phyloP scores from a whole-genome alignment of 2,113 vertebrate genomes.

The Dromaius novaehollandiae region DNA sequence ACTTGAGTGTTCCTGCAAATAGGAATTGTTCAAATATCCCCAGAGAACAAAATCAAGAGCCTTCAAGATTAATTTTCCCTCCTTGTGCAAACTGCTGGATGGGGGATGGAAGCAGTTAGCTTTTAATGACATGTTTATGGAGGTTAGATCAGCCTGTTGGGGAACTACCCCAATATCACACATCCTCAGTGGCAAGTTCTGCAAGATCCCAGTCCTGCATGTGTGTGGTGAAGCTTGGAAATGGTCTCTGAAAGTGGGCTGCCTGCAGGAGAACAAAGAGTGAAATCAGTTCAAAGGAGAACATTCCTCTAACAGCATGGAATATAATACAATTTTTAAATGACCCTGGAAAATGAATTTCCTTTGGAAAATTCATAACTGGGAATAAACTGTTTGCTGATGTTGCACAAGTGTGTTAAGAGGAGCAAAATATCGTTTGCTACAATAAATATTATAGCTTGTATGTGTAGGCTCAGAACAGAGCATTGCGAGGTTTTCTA shows the following conservation, averaged over 20 bases:
- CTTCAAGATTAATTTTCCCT: background rate
- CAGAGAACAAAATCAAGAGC: background rate
- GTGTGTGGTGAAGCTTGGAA: background rate
- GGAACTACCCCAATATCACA: background rate
- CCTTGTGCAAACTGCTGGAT: background rate
- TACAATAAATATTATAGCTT: slow-evolving; percentile 5
- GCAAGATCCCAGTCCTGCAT: background rate
- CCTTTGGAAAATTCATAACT: slow-evolving; percentile 40
- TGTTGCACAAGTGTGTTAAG: slow-evolving; percentile 4
- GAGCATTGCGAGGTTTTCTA: background rate
- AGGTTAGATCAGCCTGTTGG: background rate
- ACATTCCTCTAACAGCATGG: background rate
- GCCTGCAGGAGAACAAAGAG: slow-evolving; percentile 19
- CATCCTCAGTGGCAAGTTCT: background rate
- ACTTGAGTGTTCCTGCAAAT: background rate
- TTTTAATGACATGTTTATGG: background rate
- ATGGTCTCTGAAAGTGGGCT: background rate
- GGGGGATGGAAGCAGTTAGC: background rate
- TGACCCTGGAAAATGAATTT: slow-evolving; percentile 37
- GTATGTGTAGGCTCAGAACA: background rate
- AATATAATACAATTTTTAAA: slow-evolving; percentile 7
- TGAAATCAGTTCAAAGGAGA: slow-evolving; percentile 22
- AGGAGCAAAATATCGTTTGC: slow-evolving; percentile 5
- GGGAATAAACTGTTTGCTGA: slow-evolving; percentile 29
- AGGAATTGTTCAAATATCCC: background rate